Evolutionary conservation across 1,140 invertebrate genomes (phyloP), one percentile per base, ranked within the genome.

Genomic region (Bombus superbus): DNA sequence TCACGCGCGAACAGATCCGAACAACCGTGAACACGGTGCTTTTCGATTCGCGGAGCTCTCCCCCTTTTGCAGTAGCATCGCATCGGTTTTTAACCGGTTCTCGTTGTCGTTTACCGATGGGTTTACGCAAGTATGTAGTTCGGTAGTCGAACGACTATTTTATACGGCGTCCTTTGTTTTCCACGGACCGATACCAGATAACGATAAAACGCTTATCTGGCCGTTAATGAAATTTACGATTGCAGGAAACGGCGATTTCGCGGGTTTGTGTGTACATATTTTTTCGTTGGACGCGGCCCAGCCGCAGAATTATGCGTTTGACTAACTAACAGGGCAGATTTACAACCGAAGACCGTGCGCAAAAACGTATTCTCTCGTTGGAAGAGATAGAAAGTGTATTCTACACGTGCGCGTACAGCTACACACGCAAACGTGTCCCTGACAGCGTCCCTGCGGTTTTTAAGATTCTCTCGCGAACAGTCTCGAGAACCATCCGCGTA

Each of bases 271-370:
- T 22, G 42, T 42, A 32, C 53, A 44, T 53, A 72, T 72, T 78
- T 42, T 32, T 71, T 25, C 53, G 4, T 18, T 47, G n/a, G 22
- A 8, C 35, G 22, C 35, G 47, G 69, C 25, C 38, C 15, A n/a
- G 38, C 44, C 59, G 75, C 68, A 86, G 79, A 89, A 89, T 89
- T 89, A 89, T 81, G 69, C 73, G 72, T 68, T 78, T 77, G 88
- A 64, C 83, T 85, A 71, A 89, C 76, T 82, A 88, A 86, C 87
- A 42, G 59, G 64, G 28, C 64, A 75, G 69, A 89, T 89, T 89
- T 89, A 89, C 88, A 83, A 25, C 87, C 77, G 68, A 9, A 53
- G 82, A 32, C 38, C n/a, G 40, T 35, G 77, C 83, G 35, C 83
- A 81, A 85, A 86, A 69, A 78, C 73, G 72, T 59, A 28, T 76